phyloP scores from a whole-genome alignment of 1,140 invertebrate species.

The Anthonomus grandis region DNA sequence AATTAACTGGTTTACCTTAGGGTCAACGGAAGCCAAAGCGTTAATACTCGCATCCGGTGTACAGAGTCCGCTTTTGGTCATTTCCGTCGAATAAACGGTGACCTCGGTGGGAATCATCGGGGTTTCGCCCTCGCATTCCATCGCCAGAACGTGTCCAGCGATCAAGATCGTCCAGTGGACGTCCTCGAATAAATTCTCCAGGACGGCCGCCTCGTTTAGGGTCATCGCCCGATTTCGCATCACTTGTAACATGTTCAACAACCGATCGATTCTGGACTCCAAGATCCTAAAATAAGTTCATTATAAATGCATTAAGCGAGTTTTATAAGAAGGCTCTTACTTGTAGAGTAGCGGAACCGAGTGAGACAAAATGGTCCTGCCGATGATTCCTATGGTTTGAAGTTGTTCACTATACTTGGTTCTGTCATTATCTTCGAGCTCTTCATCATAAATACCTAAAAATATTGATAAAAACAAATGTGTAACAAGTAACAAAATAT shows the following conservation, averaged over 20 bases:
- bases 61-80: slow-evolving; percentile 36
- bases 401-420: slow-evolving; percentile 68
- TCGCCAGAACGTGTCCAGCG: slow-evolving; percentile 68
- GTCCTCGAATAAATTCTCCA: slow-evolving; percentile 75
- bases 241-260: slow-evolving; percentile 62
- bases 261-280: slow-evolving; percentile 60
- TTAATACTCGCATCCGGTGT: slow-evolving; percentile 44
- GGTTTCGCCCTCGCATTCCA: slow-evolving; percentile 72
- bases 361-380: slow-evolving; percentile 54
- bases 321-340: slow-evolving; percentile 27
- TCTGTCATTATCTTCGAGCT: slow-evolving; percentile 67
- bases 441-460: slow-evolving; percentile 48
- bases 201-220: slow-evolving; percentile 52
- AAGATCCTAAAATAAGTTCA: slow-evolving; percentile 53
- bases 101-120: slow-evolving; percentile 74
- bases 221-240: slow-evolving; percentile 59
- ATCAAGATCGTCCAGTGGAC: slow-evolving; percentile 85
- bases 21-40: slow-evolving; percentile 51
- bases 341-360: slow-evolving; percentile 55
- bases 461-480: slow-evolving; percentile 3
- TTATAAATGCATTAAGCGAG: neutral
- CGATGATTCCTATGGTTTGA: slow-evolving; percentile 59
- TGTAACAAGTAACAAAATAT: slow-evolving; percentile 1
- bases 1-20: slow-evolving; percentile 4
- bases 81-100: slow-evolving; percentile 65